These are phyloP conservation scores for Oscheius sp. DNA, from an alignment of 1,140 invertebrate species.

Conservation along the genomic window DNA sequence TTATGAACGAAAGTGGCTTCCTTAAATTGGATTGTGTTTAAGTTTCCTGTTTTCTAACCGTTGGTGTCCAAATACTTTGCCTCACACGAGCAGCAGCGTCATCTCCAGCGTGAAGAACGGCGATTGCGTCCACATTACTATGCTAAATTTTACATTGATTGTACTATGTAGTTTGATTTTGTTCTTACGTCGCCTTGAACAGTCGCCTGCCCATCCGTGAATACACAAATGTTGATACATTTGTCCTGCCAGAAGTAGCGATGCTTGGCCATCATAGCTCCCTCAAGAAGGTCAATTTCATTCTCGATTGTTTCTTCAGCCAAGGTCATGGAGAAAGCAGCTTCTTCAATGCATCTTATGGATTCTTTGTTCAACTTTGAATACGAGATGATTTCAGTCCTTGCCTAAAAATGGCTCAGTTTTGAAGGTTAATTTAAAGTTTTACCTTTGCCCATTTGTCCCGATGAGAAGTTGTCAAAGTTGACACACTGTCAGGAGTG, in stretches of 20 bases:
- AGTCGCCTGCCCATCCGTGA: conserved; percentile 17
- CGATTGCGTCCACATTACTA: conserved; percentile 39
- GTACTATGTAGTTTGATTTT: conserved; percentile 1
- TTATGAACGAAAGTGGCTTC: background rate
- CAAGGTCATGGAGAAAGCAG: background rate
- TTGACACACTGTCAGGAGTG: conserved; percentile 9
- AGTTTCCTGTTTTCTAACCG: conserved; percentile 6
- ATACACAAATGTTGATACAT: conserved; percentile 11
- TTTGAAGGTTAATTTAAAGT: background rate
- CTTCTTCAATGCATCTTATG: conserved; percentile 5
- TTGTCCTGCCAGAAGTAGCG: conserved; percentile 28
- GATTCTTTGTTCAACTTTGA: background rate
- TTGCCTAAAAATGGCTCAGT: conserved; percentile 16
- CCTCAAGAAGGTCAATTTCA: background rate
- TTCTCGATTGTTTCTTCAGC: background rate
- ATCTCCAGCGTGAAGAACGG: conserved; percentile 29
- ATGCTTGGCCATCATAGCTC: conserved; percentile 6
- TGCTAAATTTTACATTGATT: conserved; percentile 29
- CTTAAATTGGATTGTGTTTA: background rate
- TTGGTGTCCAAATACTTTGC: conserved; percentile 24
- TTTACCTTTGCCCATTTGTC: conserved; percentile 22
- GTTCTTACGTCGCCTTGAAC: conserved; percentile 31
- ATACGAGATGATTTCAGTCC: background rate
- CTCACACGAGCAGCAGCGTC: conserved; percentile 16
- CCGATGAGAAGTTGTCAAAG: conserved; percentile 14